phyloP scores from a whole-genome alignment of 2,888 invertebrate genomes.

The Apodemia zela region DNA sequence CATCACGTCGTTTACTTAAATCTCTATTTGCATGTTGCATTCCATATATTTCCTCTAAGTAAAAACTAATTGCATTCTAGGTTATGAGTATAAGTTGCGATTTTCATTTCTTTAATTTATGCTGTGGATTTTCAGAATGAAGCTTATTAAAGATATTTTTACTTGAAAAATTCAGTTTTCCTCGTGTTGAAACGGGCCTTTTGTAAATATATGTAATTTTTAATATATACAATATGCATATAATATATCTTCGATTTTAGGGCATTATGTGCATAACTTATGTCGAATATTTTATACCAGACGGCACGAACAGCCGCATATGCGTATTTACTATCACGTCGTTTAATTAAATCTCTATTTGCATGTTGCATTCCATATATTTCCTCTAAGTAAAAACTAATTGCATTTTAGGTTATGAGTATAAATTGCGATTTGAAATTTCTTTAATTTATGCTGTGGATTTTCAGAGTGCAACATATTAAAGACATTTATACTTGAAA shows the following conservation, averaged over 20 bases:
- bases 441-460: not conserved
- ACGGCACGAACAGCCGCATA: slow-evolving; percentile 56
- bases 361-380: slow-evolving; percentile 32
- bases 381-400: slow-evolving; percentile 11
- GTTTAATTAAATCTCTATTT: slow-evolving; percentile 40
- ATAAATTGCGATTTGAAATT: not conserved
- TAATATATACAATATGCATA: too few species aligned
- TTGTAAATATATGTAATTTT: too few species aligned
- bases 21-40: slow-evolving; percentile 37
- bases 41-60: slow-evolving; percentile 18
- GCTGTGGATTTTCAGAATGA: not conserved
- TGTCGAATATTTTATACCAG: slow-evolving; percentile 60
- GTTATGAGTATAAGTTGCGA: not conserved
- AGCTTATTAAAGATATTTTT: not conserved
- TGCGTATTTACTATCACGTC: slow-evolving; percentile 58
- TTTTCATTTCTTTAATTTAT: not conserved
- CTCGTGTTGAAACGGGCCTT: too few species aligned
- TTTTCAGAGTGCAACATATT: not conserved
- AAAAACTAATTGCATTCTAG: slow-evolving; percentile 3
- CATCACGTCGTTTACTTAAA: slow-evolving; percentile 46
- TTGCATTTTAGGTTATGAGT: not conserved
- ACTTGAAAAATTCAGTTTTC: not conserved
- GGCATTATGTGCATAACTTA: slow-evolving; percentile 61
- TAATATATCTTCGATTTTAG: too few species aligned
- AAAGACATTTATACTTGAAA: not conserved